Evolutionary conservation across 2,113 vertebrate species (phyloP).

Genomic region (Bufo bufo): DNA sequence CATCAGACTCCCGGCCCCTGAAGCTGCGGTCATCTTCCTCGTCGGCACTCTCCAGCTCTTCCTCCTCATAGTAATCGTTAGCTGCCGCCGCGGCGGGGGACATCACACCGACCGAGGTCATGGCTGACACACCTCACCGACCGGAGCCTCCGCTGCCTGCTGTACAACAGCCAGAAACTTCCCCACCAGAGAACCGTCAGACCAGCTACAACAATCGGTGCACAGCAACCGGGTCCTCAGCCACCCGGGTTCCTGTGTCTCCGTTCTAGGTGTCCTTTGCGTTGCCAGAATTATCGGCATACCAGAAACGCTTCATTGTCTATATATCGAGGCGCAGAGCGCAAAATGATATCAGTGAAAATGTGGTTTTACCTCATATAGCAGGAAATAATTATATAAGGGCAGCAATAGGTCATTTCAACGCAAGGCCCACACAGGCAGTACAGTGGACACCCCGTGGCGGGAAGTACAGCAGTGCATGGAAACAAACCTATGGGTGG

Average conservation of each 20-base stretch:
- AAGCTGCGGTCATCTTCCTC: slow-evolving; percentile 93
- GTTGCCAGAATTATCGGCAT: background rate
- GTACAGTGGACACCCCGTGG: background rate
- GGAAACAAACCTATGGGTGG: background rate
- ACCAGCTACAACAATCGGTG: slow-evolving; percentile 27
- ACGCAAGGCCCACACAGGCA: background rate
- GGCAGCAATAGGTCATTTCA: background rate
- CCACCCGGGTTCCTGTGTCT: background rate
- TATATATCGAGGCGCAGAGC: background rate
- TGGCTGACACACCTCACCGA: slow-evolving; percentile 53
- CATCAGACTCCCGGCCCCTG: slow-evolving; percentile 91
- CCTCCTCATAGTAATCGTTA: slow-evolving; percentile 92
- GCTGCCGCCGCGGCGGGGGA: slow-evolving; percentile 72
- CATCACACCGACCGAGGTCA: slow-evolving; percentile 84
- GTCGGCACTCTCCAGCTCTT: slow-evolving; percentile 91
- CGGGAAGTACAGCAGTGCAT: background rate
- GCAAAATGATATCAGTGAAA: background rate
- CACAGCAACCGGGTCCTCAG: slow-evolving; percentile 55
- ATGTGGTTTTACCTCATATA: background rate
- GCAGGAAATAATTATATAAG: background rate
- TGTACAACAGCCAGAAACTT: background rate
- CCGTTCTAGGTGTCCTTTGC: background rate
- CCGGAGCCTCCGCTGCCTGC: background rate
- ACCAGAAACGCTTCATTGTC: background rate
- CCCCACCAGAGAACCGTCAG: background rate